Evolutionary conservation across 1,140 invertebrate species (phyloP), one percentile per base, ranked within the genome.

Genomic region (Xylocopa sonorina): DNA sequence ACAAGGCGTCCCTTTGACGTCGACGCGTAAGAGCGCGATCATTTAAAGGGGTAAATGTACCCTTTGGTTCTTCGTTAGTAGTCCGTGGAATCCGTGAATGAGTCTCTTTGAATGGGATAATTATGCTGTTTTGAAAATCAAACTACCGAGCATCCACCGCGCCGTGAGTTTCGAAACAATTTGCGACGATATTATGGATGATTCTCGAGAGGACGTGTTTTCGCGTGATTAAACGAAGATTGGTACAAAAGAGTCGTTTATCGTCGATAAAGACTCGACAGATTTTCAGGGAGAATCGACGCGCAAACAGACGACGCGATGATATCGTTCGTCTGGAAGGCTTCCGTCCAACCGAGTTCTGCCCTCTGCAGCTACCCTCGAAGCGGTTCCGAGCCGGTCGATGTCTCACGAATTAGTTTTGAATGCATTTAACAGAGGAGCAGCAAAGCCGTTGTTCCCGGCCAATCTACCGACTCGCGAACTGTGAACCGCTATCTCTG

Each of bases 11-110:
- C n/a, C n/a, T n/a, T n/a, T n/a, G n/a, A n/a, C n/a, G n/a, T n/a
- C n/a, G n/a, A n/a, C n/a, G n/a, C n/a, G n/a, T n/a, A n/a, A n/a
- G n/a, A n/a, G n/a, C n/a, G n/a, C n/a, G n/a, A n/a, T n/a, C n/a
- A n/a, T n/a, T n/a, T n/a, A n/a, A n/a, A n/a, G n/a, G n/a, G n/a
- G n/a, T n/a, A n/a, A n/a, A n/a, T n/a, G n/a, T n/a, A n/a, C n/a
- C n/a, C n/a, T n/a, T n/a, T n/a, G n/a, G n/a, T n/a, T n/a, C n/a
- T n/a, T n/a, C n/a, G n/a, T n/a, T n/a, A n/a, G n/a, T n/a, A n/a
- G n/a, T n/a, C n/a, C n/a, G n/a, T n/a, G n/a, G n/a, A n/a, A n/a
- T 60, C 21, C 41, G 69, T 48, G 48, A 72, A 72, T 24, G 55
- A 60, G 69, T 48, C 43, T 9, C 41, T 7, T 38, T 4, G 3